Evolutionary conservation across 2,113 vertebrate genomes (phyloP).

Genomic region (Ammospiza nelsoni): DNA sequence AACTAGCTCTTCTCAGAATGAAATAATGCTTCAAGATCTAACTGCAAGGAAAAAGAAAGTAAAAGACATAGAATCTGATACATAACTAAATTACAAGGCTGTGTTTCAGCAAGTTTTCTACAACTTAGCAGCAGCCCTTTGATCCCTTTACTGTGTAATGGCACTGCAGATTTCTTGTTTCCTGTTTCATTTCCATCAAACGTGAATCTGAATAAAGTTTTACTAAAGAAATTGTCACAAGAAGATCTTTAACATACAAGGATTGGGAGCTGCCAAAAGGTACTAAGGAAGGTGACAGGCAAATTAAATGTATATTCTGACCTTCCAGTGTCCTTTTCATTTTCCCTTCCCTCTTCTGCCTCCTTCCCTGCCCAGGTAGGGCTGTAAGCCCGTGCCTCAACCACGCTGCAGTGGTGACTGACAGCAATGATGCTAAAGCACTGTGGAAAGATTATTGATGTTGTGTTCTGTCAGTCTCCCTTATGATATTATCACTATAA

Average conservation of each 20-base stretch:
- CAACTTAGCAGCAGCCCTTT: neutral
- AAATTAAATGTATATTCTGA: neutral
- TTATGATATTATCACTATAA: neutral
- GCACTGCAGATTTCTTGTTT: neutral
- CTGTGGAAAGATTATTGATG: constrained; percentile 4
- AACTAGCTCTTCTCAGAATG: neutral
- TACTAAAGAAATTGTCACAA: neutral
- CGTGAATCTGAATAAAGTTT: neutral
- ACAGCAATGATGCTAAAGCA: neutral
- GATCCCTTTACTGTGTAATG: neutral
- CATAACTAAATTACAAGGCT: neutral
- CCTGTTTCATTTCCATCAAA: neutral
- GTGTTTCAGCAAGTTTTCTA: neutral
- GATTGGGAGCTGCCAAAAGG: neutral
- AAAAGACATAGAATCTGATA: neutral
- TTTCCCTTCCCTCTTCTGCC: neutral
- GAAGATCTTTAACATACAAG: neutral
- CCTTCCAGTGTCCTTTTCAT: neutral
- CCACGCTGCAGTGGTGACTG: neutral
- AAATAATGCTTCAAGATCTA: neutral
- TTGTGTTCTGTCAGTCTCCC: neutral
- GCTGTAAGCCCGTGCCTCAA: neutral
- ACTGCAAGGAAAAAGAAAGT: neutral
- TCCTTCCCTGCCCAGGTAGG: neutral
- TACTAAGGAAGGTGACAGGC: neutral